Evolutionary conservation across 2,113 vertebrate species (phyloP).

Genomic region (Papio anubis): DNA sequence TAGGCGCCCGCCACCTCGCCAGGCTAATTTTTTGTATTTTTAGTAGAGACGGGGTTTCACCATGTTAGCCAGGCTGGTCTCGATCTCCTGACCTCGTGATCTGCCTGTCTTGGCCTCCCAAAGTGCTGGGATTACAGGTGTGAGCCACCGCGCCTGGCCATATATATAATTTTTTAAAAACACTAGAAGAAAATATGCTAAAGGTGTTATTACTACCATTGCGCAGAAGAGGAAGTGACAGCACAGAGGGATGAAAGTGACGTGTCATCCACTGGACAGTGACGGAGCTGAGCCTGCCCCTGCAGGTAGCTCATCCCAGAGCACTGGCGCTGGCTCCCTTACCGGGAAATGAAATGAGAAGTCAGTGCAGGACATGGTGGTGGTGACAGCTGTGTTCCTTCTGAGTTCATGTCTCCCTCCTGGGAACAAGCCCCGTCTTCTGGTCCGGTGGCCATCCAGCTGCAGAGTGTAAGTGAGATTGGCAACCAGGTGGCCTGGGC

Average conservation of each 20-base stretch:
- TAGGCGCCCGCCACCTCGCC: too few species aligned
- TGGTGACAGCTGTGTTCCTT: background rate
- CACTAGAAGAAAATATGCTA: background rate
- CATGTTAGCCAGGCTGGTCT: too few species aligned
- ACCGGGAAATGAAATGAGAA: slow-evolving; percentile 73
- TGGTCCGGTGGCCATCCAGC: slow-evolving; percentile 82
- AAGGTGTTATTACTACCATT: background rate
- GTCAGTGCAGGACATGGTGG: slow-evolving; percentile 47
- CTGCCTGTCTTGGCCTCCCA: too few species aligned
- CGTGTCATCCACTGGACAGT: background rate
- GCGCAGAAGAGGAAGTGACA: background rate
- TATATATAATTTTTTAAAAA: background rate
- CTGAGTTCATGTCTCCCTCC: background rate
- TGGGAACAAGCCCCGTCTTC: slow-evolving; percentile 80
- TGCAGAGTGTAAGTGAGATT: slow-evolving; percentile 82
- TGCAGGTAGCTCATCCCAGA: background rate
- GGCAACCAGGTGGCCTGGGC: slow-evolving; percentile 54
- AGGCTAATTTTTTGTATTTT: too few species aligned
- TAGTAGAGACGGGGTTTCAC: too few species aligned
- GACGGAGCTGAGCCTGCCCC: background rate
- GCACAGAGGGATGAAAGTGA: background rate
- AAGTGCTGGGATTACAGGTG: too few species aligned
- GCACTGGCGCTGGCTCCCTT: background rate
- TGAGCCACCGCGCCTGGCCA: too few species aligned
- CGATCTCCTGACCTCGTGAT: too few species aligned